Conservation (phyloP, 2,888 invertebrate species). For the Drosophila yooni region DNA sequence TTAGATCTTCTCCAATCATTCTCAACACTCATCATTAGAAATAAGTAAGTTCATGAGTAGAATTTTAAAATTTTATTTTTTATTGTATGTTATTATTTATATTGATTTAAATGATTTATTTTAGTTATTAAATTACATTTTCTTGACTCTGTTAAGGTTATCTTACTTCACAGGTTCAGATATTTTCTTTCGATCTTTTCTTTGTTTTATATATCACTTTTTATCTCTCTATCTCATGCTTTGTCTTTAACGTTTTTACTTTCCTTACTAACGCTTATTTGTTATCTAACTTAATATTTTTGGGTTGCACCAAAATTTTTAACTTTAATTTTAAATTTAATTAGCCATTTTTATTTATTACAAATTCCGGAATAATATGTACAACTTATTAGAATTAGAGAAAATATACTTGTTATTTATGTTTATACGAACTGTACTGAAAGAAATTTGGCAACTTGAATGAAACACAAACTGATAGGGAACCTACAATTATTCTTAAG, state of each 20-base stretch:
- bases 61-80: not conserved
- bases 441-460: not conserved
- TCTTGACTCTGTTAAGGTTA: not conserved
- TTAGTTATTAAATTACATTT: not conserved
- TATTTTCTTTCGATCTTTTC: not conserved
- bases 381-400: not conserved
- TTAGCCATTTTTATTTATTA: not conserved
- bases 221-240: not conserved
- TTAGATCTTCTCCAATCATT: not conserved
- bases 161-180: not conserved
- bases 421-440: not conserved
- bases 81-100: not conserved
- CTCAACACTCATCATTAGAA: not conserved
- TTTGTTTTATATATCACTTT: no score
- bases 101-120: not conserved
- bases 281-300: not conserved
- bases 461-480: not conserved
- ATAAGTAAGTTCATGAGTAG: constrained; percentile 4
- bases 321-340: not conserved
- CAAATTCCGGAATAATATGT: not conserved
- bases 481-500: not conserved
- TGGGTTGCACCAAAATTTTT: not conserved
- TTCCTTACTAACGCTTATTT: not conserved
- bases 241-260: not conserved
- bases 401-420: not conserved